Percentiles rank a stretch among this genome's conserved stretches.
phyloP scores from a whole-genome alignment of 2,113 vertebrate genomes.

The Capricornis sumatraensis region DNA sequence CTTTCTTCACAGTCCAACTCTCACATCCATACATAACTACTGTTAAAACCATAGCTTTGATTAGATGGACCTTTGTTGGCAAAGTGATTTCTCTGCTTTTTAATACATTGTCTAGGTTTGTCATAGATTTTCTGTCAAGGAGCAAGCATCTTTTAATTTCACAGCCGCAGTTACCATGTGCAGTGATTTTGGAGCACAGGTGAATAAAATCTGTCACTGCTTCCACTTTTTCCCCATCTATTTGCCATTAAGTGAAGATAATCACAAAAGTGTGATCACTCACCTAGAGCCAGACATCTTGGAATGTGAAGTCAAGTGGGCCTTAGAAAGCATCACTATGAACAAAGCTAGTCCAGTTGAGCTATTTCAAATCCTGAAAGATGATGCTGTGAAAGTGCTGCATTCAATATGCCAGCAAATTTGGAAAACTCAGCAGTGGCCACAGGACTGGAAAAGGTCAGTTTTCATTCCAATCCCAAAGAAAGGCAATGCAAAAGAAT shows the following conservation, averaged over 20 bases:
- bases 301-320: no score
- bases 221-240: neutral
- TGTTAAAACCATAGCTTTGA: neutral
- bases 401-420: no score
- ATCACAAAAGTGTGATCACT: no score
- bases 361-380: no score
- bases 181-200: neutral
- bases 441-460: no score
- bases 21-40: neutral
- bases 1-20: neutral
- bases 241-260: neutral
- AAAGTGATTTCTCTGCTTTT: neutral
- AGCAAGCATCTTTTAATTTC: neutral
- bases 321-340: no score
- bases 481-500: no score
- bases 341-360: no score
- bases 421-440: no score
- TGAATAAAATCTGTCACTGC: neutral
- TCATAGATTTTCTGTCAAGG: neutral
- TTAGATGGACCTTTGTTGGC: rapidly evolving
- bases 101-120: neutral
- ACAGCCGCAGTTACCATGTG: neutral
- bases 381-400: no score
- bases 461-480: no score
- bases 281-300: no score